A percentile compares a stretch with the other conserved stretches of the same genome.
phyloP scores from a whole-genome alignment of 2,888 invertebrate genomes.

The Morinoia aosen region DNA sequence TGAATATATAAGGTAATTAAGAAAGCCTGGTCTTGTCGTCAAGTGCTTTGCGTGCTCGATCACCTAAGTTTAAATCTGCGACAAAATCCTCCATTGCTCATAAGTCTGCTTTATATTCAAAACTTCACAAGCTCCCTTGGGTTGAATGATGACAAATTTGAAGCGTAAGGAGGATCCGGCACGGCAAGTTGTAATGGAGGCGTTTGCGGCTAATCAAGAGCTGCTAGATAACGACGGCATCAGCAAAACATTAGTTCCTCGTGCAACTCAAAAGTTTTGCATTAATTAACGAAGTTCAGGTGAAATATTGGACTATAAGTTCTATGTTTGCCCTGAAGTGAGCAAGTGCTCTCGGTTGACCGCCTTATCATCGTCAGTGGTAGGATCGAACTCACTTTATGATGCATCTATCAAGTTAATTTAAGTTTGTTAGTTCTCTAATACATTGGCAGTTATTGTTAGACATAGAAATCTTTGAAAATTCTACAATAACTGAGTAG shows the following conservation, averaged over 20 bases:
- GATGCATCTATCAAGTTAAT: background rate
- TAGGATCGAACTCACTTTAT: background rate
- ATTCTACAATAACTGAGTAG: background rate
- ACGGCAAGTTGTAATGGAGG: background rate
- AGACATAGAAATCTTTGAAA: background rate
- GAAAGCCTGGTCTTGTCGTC: background rate
- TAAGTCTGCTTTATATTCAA: background rate
- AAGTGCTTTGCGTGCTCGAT: background rate
- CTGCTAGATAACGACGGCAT: conserved; percentile 26
- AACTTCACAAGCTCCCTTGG: background rate
- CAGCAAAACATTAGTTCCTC: background rate
- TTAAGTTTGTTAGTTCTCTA: background rate
- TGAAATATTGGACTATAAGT: background rate
- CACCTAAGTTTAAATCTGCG: background rate
- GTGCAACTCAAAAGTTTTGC: conserved; percentile 1
- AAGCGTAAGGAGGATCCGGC: background rate
- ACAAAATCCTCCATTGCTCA: background rate
- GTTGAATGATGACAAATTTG: conserved; percentile 22
- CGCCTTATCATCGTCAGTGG: background rate
- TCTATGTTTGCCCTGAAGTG: background rate
- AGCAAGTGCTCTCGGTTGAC: background rate
- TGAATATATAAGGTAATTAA: background rate
- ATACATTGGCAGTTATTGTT: background rate
- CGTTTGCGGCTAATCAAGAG: conserved; percentile 22
- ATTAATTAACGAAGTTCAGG: background rate